Evolutionary conservation across 2,888 invertebrate species (phyloP), one percentile per base, ranked within the genome.

Genomic region (Scrobipalpa costella): DNA sequence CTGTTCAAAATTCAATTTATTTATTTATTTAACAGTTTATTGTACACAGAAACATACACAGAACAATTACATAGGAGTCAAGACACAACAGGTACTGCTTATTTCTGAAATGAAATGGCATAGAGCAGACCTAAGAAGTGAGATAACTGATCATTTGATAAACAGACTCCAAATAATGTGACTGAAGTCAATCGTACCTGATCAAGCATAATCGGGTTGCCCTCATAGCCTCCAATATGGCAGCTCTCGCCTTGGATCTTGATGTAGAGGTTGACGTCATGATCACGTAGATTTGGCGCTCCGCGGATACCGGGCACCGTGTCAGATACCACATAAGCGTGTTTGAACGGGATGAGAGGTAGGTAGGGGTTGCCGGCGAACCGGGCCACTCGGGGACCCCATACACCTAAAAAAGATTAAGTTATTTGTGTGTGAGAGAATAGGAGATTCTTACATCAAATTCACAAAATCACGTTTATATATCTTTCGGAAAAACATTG

Each of bases 221-320:
- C 84, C 84, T 98, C 98, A 78, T 98, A 98, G 0, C 98, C 98
- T 11, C 98, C 98, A 73, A 98, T 94, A 67, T 94, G 94, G 57
- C 98, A 93, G 0, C 95, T 93, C 74, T 97, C 96, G 0, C 97
- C 97, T 76, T 97, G 96, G 1, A 97, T 93, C 74, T 96, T 94
- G 70, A 98, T 94, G 78, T 98, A 98, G 21, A 97, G 90, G 17
- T 94, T 95, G 7, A 94, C 94, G 78, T 98, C 98, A 73, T 97
- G 97, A 83, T 98, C 98, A 49, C 98, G 90, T 13, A 98, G 92
- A 79, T 98, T 98, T 0, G 98, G 98, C 65, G 95, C 84, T 57
- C 94, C 94, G 63, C 94, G 91, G 0, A 96, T 93, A 68, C 95
- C 96, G 0, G 95, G 93, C 13, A 98, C 95, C 0, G 93, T 92